Evolutionary conservation across 35 echinoderm and acorn worm genomes (phyloP).

Genomic region (Nesometra sesokonis): DNA sequence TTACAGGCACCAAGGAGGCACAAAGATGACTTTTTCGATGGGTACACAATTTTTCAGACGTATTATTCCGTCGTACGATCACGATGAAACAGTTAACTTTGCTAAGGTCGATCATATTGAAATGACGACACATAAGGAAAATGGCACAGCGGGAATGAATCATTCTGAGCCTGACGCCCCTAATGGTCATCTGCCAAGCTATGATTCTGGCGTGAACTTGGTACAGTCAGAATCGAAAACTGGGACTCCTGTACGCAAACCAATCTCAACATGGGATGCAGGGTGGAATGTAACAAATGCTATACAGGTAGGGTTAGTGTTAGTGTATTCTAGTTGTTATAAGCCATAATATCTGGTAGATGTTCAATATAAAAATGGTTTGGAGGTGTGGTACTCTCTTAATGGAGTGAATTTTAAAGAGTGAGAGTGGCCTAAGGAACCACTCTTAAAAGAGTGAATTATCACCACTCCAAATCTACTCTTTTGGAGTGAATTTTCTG

Average conservation of each 20-base stretch:
- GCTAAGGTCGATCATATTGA: neutral
- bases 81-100: neutral
- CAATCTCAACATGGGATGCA: conserved; percentile 48
- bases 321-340: no score
- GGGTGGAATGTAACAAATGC: conserved; percentile 61
- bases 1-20: neutral
- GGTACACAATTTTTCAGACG: neutral
- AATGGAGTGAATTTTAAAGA: no score
- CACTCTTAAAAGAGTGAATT: no score
- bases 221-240: neutral
- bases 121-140: neutral
- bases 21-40: neutral
- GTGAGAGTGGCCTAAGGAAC: no score
- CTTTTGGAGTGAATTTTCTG: no score
- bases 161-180: neutral
- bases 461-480: no score
- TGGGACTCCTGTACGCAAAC: neutral
- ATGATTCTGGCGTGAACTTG: neutral
- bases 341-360: no score
- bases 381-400: no score
- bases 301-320: conserved; percentile 28
- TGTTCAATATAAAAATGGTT: no score
- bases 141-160: neutral
- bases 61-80: neutral
- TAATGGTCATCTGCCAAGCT: neutral